A percentile compares a stretch with the other conserved stretches of the same genome.
Evolutionary conservation across 2,888 invertebrate species (phyloP).

Genomic region (Drosophila leonis): DNA sequence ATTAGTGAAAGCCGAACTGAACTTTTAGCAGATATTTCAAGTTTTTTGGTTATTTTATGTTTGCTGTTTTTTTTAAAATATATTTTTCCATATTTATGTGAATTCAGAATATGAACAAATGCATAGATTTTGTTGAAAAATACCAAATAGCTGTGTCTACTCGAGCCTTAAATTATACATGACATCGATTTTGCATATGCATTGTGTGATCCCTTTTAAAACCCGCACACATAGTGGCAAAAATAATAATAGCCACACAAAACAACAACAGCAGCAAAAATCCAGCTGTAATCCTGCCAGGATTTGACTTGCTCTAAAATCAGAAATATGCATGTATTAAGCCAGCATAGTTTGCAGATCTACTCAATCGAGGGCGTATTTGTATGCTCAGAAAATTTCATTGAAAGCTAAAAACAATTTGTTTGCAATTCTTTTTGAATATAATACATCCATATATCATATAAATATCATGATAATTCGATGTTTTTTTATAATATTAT

Average conservation of each 20-base stretch:
- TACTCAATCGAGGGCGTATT: not conserved
- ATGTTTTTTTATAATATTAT: too few species aligned
- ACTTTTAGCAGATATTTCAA: not conserved
- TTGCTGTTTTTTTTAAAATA: too few species aligned
- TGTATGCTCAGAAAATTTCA: not conserved
- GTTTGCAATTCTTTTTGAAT: not conserved
- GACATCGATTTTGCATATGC: conserved; percentile 73
- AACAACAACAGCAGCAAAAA: conserved; percentile 50
- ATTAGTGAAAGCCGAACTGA: not conserved
- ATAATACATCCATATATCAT: too few species aligned
- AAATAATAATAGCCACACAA: conserved; percentile 68
- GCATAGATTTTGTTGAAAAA: conserved; percentile 7
- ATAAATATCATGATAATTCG: not conserved
- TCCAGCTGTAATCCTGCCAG: conserved; percentile 68
- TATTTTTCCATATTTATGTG: not conserved
- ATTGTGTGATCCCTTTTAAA: conserved; percentile 59
- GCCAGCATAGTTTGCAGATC: conserved; percentile 4
- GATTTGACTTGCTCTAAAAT: conserved; percentile 61
- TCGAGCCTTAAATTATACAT: conserved; percentile 65
- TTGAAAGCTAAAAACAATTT: not conserved
- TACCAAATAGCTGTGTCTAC: not conserved
- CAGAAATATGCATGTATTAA: conserved; percentile 9
- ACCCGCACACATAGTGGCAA: conserved; percentile 38
- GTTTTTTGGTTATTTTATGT: too few species aligned
- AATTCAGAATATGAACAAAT: not conserved